These are phyloP conservation scores for Dolomedes plantarius DNA, from an alignment of 2,888 invertebrate genomes.

Conservation along the genomic window DNA sequence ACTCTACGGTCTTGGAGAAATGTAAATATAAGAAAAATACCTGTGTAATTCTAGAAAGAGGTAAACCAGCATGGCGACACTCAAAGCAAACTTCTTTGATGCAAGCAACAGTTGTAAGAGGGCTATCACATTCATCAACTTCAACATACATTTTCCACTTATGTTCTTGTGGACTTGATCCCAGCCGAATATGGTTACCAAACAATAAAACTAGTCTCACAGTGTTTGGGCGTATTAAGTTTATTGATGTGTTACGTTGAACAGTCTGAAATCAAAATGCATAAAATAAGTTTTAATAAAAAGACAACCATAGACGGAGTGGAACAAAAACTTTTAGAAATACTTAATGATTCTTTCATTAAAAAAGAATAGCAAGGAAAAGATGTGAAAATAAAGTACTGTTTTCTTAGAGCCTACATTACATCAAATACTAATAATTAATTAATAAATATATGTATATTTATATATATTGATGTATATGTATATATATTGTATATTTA, in stretches of 20 bases:
- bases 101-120: slow-evolving; percentile 75
- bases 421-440: too few species aligned
- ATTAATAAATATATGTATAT: too few species aligned
- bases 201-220: slow-evolving; percentile 75
- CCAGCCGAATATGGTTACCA: slow-evolving; percentile 76
- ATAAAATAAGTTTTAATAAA: slow-evolving; percentile 17
- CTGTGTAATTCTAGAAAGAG: slow-evolving; percentile 71
- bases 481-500: too few species aligned
- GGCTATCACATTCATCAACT: slow-evolving; percentile 75
- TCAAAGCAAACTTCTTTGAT: slow-evolving; percentile 76
- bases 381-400: too few species aligned
- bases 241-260: slow-evolving; percentile 41
- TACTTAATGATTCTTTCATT: too few species aligned
- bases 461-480: too few species aligned
- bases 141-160: slow-evolving; percentile 78
- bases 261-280: slow-evolving; percentile 37
- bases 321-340: too few species aligned
- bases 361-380: background rate
- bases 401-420: too few species aligned
- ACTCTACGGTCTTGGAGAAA: too few species aligned
- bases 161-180: slow-evolving; percentile 75
- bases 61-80: slow-evolving; percentile 74
- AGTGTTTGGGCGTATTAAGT: slow-evolving; percentile 49
- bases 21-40: slow-evolving; percentile 32
- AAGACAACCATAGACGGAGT: too few species aligned